Evolutionary conservation across 1,140 invertebrate species (phyloP), one percentile per base, ranked within the genome.

Genomic region (Pseudomyrmex dendroicus): DNA sequence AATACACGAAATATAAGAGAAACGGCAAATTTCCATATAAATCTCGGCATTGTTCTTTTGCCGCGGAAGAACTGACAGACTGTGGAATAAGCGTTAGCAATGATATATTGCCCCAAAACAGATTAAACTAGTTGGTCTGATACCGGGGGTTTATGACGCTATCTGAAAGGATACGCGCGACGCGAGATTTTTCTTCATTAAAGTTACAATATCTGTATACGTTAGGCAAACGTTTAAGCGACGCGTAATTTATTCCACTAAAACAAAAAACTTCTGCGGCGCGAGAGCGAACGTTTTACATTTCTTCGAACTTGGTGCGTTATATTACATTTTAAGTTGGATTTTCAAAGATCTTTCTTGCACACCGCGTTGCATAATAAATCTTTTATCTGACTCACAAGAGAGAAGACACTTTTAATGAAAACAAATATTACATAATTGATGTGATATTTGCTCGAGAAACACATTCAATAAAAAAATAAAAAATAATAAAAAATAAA

Each of bases 1-100:
- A 90, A 90, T 90, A 89, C 85, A 90, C 83, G 78, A 83, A 86
- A 80, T 90, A 87, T 87, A 90, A 85, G 83, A 86, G 84, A 63
- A 66, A 48, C 83, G 73, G 86, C 82, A 87, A 86, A 90, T 90
- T 89, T 90, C 86, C 85, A 90, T 90, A 89, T 88, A 89, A 90
- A 90, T 90, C 85, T 83, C 85, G 74, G 84, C 52, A 87, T 87
- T 87, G 88, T 89, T 87, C 63, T 84, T 80, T 66, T 67, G 20
- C 25, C 25, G 50, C n/a, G 64, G 25, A 78, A 77, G 73, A 84
- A 84, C 63, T 67, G 74, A 64, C 82, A 78, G 73, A 83, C 82
- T 77, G 62, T 84, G 73, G 25, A 78, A 84, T 77, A 84, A 84
- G 63, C 82, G 63, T 77, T 77, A 62, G 56, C 73, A 67, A 84